phyloP scores from a whole-genome alignment of 2,797 vertebrate genomes.

The Naso thynnoides region DNA sequence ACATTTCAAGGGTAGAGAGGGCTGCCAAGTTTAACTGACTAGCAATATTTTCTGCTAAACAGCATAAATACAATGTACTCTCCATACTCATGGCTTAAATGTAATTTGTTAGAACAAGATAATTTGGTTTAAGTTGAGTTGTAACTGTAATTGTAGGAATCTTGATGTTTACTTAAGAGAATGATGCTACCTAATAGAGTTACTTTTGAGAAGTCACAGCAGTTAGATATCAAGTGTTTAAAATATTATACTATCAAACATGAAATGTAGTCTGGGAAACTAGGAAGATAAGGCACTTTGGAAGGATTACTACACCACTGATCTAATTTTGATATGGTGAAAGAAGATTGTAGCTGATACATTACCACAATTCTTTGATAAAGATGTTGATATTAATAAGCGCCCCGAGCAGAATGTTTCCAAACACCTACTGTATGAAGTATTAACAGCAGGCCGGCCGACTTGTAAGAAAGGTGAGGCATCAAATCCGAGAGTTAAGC shows the following conservation, averaged over 20 bases:
- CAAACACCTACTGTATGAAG: slow-evolving; percentile 31
- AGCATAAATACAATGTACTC: background rate
- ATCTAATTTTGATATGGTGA: slow-evolving; percentile 35
- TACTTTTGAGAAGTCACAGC: background rate
- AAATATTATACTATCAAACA: background rate
- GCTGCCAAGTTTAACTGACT: too few relatives aligned
- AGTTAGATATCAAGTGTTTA: slow-evolving; percentile 5
- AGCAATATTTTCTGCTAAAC: background rate
- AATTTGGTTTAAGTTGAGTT: background rate
- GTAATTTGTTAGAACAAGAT: background rate
- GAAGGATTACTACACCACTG: slow-evolving; percentile 11
- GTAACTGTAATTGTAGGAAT: background rate
- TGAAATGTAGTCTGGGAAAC: background rate
- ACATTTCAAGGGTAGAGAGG: too few relatives aligned
- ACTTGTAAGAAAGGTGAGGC: slow-evolving; percentile 50
- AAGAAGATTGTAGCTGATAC: slow-evolving; percentile 12
- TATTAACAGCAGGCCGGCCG: slow-evolving; percentile 25
- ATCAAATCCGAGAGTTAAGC: slow-evolving; percentile 61
- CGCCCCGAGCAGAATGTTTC: slow-evolving; percentile 26
- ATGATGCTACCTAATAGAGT: background rate
- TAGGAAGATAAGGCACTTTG: slow-evolving; percentile 15
- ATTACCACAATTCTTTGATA: slow-evolving; percentile 6
- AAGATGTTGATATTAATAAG: slow-evolving; percentile 29
- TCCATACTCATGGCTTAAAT: background rate
- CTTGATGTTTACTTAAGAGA: background rate